These are phyloP conservation scores for Diachrysia chrysitis DNA, from an alignment of 2,888 invertebrate genomes.

Conservation along the genomic window DNA sequence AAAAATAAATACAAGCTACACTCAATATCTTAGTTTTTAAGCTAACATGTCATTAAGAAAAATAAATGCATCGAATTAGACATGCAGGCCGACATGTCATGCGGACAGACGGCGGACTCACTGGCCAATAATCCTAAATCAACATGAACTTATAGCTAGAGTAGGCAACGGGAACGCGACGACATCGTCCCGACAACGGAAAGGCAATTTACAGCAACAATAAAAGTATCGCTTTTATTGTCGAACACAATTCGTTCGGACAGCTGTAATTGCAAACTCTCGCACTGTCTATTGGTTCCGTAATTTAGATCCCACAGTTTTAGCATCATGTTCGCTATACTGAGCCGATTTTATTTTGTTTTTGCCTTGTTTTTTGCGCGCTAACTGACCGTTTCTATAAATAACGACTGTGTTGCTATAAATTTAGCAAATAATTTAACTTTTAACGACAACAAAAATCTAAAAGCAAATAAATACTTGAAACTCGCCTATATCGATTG, in stretches of 20 bases:
- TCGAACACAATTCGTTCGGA: constrained; percentile 85
- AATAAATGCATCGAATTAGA: constrained; percentile 46
- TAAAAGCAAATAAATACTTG: constrained; percentile 2
- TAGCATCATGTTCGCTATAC: constrained; percentile 72
- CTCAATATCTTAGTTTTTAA: too few relatives aligned
- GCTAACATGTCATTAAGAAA: not conserved
- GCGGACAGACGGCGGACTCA: constrained; percentile 61
- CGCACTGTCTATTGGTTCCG: constrained; percentile 83
- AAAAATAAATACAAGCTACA: too few relatives aligned
- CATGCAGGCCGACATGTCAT: constrained; percentile 20
- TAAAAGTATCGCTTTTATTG: constrained; percentile 88
- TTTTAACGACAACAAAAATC: constrained; percentile 24
- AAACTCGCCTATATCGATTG: not conserved
- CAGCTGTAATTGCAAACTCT: constrained; percentile 86
- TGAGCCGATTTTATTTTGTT: constrained; percentile 60
- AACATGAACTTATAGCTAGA: constrained; percentile 75
- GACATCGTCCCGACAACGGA: constrained; percentile 75
- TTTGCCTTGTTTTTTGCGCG: constrained; percentile 36
- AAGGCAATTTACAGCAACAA: constrained; percentile 83
- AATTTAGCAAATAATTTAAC: constrained; percentile 43
- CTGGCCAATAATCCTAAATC: constrained; percentile 79
- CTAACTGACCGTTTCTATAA: constrained; percentile 48
- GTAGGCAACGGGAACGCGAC: constrained; percentile 74
- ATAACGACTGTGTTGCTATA: constrained; percentile 43
- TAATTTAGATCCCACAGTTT: constrained; percentile 84